phyloP scores from a whole-genome alignment of 2,113 vertebrate species.

The Martes martes region DNA sequence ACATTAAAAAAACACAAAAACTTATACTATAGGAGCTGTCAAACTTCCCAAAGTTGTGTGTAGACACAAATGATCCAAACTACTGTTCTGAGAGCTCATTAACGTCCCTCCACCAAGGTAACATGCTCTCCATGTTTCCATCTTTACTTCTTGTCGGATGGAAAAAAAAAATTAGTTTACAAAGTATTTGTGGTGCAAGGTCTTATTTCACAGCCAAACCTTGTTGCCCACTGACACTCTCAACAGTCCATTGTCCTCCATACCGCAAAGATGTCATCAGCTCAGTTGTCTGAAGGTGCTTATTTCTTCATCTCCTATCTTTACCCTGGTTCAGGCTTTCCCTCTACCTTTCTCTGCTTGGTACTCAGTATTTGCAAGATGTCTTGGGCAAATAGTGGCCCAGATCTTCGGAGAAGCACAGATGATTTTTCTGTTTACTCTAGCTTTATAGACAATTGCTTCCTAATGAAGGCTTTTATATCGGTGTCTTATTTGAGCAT shows the following conservation, averaged over 20 bases:
- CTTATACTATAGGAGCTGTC: background rate
- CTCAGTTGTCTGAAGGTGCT: background rate
- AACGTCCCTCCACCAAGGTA: background rate
- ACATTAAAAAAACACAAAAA: background rate
- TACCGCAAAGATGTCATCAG: background rate
- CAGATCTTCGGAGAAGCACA: background rate
- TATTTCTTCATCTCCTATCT: background rate
- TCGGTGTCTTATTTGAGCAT: background rate
- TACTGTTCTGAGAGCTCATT: background rate
- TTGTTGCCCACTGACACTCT: background rate
- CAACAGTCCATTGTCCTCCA: background rate
- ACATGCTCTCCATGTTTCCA: background rate
- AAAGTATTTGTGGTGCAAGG: background rate
- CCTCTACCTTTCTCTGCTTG: background rate
- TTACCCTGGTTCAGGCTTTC: background rate
- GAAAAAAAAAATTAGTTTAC: background rate
- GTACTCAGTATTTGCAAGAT: background rate
- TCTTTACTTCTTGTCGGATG: background rate
- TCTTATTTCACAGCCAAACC: background rate
- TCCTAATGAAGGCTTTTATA: background rate
- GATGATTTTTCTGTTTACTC: background rate
- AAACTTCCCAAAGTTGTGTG: background rate
- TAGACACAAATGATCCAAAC: background rate
- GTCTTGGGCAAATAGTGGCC: background rate
- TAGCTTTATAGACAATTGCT: background rate